Conservation (phyloP, 1,140 invertebrate species). For the Acromyrmex charruanus region DNA sequence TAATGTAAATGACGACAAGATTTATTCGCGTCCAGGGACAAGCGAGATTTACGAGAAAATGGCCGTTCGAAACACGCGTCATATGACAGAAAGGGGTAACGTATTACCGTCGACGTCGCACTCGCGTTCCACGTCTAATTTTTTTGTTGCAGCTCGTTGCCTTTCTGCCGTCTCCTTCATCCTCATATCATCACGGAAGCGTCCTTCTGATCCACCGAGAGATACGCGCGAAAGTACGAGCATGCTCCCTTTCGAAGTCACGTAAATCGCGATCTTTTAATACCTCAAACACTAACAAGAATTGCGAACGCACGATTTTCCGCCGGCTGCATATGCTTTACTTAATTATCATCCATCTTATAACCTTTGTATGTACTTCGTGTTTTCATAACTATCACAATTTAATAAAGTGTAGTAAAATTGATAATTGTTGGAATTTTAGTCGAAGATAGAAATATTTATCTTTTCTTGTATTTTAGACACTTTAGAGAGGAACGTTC, state of each 20-base stretch:
- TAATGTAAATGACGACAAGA: constrained; percentile 55
- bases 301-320: constrained; percentile 23
- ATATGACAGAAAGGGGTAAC: constrained; percentile 28
- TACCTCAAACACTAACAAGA: constrained; percentile 53
- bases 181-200: constrained; percentile 60
- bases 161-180: constrained; percentile 31
- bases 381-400: not conserved
- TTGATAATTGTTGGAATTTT: too few relatives aligned
- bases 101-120: constrained; percentile 47
- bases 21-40: constrained; percentile 45
- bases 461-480: too few relatives aligned
- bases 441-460: too few relatives aligned
- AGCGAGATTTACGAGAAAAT: constrained; percentile 52
- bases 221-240: constrained; percentile 56
- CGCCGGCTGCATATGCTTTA: not conserved
- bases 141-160: constrained; percentile 39
- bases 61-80: constrained; percentile 48
- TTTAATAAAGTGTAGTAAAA: not conserved
- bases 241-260: constrained; percentile 55
- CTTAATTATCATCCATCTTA: constrained; percentile 21
- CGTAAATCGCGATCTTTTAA: constrained; percentile 62
- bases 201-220: constrained; percentile 47
- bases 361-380: not conserved
- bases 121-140: constrained; percentile 42
- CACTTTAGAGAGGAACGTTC: too few relatives aligned